Conservation (phyloP, 2,888 invertebrate species). For the Diarsia brunnea region DNA sequence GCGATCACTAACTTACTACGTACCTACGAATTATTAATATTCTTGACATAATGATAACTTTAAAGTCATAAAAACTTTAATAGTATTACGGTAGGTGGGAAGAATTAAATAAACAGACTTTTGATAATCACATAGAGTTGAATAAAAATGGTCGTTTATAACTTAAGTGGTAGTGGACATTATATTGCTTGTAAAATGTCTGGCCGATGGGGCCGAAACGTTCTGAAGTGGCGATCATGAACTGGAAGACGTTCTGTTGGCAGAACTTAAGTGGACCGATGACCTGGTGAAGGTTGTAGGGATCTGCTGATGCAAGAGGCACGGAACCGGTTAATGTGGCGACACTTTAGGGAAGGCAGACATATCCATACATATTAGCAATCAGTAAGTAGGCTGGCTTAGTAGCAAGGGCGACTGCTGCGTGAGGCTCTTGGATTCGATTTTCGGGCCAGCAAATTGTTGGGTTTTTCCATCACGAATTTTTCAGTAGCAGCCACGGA, state of each 20-base stretch:
- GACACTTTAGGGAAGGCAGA: too few relatives aligned
- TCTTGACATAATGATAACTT: slow-evolving; percentile 38
- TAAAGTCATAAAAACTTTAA: slow-evolving; percentile 32
- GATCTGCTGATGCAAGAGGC: too few relatives aligned
- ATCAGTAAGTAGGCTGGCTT: too few relatives aligned
- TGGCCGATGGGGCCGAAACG: too few relatives aligned
- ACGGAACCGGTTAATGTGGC: too few relatives aligned
- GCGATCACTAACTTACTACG: slow-evolving; percentile 19
- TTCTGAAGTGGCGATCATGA: too few relatives aligned
- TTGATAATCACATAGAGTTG: neutral
- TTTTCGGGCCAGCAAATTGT: neutral
- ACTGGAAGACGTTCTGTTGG: too few relatives aligned
- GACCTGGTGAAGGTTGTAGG: too few relatives aligned
- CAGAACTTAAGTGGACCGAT: too few relatives aligned
- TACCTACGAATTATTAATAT: slow-evolving; percentile 39
- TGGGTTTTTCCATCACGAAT: neutral
- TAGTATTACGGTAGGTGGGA: slow-evolving; percentile 9
- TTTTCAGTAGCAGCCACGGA: neutral
- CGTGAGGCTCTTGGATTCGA: neutral
- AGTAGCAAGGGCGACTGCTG: neutral
- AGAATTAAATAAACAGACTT: neutral
- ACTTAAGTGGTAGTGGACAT: too few relatives aligned
- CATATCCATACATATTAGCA: too few relatives aligned
- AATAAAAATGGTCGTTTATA: neutral
- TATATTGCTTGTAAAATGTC: too few relatives aligned